A percentile compares a stretch with the other conserved stretches of the same genome.
Evolutionary conservation across 2,113 vertebrate genomes (phyloP).

Genomic region (Pandion haliaetus): DNA sequence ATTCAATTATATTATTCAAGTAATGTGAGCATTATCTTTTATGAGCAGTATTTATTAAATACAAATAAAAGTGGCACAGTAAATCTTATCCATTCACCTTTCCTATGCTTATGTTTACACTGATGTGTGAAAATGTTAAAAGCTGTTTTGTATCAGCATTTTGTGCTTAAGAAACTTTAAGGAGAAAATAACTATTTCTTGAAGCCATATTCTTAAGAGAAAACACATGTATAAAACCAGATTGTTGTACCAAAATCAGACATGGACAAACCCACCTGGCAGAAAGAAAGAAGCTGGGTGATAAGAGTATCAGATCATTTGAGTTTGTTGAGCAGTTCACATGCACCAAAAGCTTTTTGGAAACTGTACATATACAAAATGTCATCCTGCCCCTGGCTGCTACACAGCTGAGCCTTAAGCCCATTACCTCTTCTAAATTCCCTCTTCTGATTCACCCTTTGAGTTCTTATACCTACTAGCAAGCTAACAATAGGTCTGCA

Average conservation of each 20-base stretch:
- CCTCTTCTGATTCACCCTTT: background rate
- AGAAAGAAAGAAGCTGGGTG: background rate
- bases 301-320: background rate
- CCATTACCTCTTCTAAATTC: background rate
- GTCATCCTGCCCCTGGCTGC: background rate
- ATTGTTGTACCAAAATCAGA: background rate
- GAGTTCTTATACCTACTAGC: background rate
- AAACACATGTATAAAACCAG: background rate
- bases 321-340: background rate
- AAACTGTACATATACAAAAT: background rate
- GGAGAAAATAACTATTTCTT: background rate
- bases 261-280: background rate
- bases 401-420: background rate
- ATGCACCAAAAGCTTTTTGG: background rate
- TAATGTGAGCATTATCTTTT: conserved; percentile 24
- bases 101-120: background rate
- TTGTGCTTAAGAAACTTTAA: background rate
- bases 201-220: background rate
- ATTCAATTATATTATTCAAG: conserved; percentile 7
- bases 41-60: conserved; percentile 29
- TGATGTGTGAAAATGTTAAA: background rate
- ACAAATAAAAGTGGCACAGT: conserved; percentile 10
- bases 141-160: background rate
- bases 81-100: background rate
- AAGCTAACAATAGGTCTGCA: background rate